A percentile compares a stretch with the other conserved stretches of the same genome.
Evolutionary conservation across 1,140 invertebrate species (phyloP).

Genomic region (Oryctes rhinoceros): DNA sequence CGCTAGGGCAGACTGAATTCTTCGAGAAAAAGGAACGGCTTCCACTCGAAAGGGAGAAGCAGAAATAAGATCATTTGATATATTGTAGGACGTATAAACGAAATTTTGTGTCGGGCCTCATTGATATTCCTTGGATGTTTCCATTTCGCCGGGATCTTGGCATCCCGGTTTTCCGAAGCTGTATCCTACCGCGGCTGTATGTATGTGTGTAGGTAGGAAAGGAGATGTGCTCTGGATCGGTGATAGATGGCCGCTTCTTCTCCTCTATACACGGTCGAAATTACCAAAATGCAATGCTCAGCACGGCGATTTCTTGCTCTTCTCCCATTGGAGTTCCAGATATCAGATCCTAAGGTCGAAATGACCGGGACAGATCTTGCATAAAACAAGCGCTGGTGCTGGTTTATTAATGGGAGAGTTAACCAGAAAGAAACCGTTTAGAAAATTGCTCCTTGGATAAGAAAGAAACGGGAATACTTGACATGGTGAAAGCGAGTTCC

Average conservation of each 20-base stretch:
- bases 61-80: conserved; percentile 39
- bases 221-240: not conserved
- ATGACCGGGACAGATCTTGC: no score
- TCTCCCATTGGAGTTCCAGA: no score
- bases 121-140: conserved; percentile 40
- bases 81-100: conserved; percentile 37
- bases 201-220: not conserved
- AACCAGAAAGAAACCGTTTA: no score
- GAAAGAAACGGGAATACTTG: no score
- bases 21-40: not conserved
- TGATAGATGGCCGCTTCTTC: conserved; percentile 41
- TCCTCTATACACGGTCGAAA: conserved; percentile 38
- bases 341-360: no score
- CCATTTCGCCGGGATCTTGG: conserved; percentile 25
- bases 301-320: not conserved
- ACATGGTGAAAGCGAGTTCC: no score
- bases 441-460: no score
- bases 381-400: no score
- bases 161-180: conserved; percentile 4
- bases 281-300: conserved; percentile 42
- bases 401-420: no score
- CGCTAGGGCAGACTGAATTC: not conserved
- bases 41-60: not conserved
- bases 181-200: not conserved
- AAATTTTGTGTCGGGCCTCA: conserved; percentile 41